Evolutionary conservation across 2,888 invertebrate species (phyloP).

Genomic region (Apoda limacodes): DNA sequence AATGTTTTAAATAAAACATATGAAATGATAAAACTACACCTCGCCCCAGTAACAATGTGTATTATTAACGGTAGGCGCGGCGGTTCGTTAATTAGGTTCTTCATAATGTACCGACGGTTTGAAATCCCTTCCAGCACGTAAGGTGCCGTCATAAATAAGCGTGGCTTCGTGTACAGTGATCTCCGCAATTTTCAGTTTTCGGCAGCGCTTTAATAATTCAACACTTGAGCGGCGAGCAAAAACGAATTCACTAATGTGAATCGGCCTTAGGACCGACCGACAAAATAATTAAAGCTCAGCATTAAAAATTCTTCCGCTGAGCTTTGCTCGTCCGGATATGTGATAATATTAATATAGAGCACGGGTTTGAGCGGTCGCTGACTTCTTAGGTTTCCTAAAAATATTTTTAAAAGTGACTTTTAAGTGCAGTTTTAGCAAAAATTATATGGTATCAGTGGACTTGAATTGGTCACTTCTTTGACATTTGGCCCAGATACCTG

Average conservation of each 20-base stretch:
- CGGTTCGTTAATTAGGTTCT: constrained; percentile 60
- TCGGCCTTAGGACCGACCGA: constrained; percentile 58
- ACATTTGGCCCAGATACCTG: too few species aligned
- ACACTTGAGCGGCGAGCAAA: constrained; percentile 42
- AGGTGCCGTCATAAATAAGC: constrained; percentile 58
- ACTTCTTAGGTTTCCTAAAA: constrained; percentile 33
- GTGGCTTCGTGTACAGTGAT: constrained; percentile 33
- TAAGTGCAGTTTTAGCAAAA: too few species aligned
- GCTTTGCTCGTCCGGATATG: constrained; percentile 57
- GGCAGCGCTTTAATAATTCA: constrained; percentile 49
- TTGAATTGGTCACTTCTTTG: too few species aligned
- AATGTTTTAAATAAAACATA: too few species aligned
- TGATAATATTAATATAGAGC: constrained; percentile 65
- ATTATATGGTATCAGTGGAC: too few species aligned
- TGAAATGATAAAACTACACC: constrained; percentile 11
- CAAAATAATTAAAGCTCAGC: constrained; percentile 67
- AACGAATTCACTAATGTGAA: constrained; percentile 68
- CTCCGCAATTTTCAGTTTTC: constrained; percentile 64
- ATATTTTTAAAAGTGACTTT: too few species aligned
- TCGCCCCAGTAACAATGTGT: constrained; percentile 11
- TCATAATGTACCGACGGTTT: constrained; percentile 62
- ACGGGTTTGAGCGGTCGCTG: constrained; percentile 24
- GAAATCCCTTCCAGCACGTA: constrained; percentile 54
- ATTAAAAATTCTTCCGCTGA: constrained; percentile 67
- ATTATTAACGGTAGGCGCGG: constrained; percentile 23